Evolutionary conservation across 2,888 invertebrate species (phyloP), one percentile per base, ranked within the genome.

Genomic region (Lysandra bellargus): DNA sequence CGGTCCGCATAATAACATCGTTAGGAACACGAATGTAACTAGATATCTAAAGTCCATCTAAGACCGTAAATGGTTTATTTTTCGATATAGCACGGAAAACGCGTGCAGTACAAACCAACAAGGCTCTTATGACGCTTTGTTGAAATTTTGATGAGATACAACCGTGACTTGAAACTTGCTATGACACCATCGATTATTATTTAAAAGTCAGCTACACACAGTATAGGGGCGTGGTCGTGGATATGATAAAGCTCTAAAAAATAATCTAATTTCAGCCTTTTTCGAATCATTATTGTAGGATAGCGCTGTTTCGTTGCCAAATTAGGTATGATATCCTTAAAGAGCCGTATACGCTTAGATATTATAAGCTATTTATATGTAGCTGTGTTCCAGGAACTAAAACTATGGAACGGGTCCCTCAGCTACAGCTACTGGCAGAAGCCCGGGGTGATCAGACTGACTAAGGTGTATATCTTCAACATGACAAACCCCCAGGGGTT

Each of bases 371-470:
- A 9, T n/a, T n/a, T 12, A 77, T 37, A 75, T 80, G 61, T 80
- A 80, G 84, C 60, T 44, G 53, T 49, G 79, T 88, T 90, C n/a
- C 93, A 98, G 98, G 97, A 98, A 95, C 93, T 98, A 83, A 96
- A 96, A 88, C 93, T 98, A 82, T 97, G 97, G 96, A 98, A 98
- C 87, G 97, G 97, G 14, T 97, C 98, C 0, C 87, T 98, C 72
- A 97, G 97, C 88, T 98, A 97, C 92, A 97, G 97, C 85, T 98
- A 98, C 89, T 98, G 98, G 98, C 98, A 98, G 87, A 96, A 97
- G 85, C 98, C 98, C 0, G 98, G 98, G 0, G 98, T 98, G 14
- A 95, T 97, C 82, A 94, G 98, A 80, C 92, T 98, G 80, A 98
- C 98, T 83, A 98, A 97, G 93, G 97, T 98, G 30, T 98, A 98